Percentiles rank a stretch among this genome's conserved stretches.
These are phyloP conservation scores for Agrotis puta DNA, from an alignment of 2,888 invertebrate genomes.

Conservation along the genomic window DNA sequence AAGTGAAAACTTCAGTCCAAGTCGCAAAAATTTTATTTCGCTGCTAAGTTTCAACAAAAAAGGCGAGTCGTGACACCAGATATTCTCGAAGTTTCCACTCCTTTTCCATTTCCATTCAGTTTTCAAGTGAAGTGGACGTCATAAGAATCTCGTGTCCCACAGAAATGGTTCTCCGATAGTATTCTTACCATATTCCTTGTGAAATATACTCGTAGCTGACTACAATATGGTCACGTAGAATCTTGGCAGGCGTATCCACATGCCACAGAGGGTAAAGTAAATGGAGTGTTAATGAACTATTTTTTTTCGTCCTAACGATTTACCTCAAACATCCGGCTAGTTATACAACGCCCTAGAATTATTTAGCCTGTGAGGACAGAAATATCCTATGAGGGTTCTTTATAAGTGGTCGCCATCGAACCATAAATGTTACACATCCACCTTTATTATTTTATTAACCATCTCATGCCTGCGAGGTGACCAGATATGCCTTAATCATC, in stretches of 20 bases:
- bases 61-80: conserved; percentile 41
- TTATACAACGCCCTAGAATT: no score
- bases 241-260: conserved; percentile 50
- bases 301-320: not conserved
- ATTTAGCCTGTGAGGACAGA: no score
- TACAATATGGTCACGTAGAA: conserved; percentile 64
- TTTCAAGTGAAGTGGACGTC: conserved; percentile 57
- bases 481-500: no score
- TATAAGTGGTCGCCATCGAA: no score
- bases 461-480: no score
- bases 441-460: no score
- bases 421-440: no score
- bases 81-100: conserved; percentile 42
- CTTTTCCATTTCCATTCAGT: conserved; percentile 49
- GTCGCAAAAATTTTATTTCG: conserved; percentile 38
- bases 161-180: conserved; percentile 51
- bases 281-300: not conserved
- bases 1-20: conserved; percentile 29
- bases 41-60: conserved; percentile 45
- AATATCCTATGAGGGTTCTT: no score
- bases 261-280: conserved; percentile 6
- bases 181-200: conserved; percentile 43
- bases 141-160: conserved; percentile 53
- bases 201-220: conserved; percentile 28
- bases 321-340: not conserved